Conservation (phyloP, 1,140 invertebrate species). For the Melipona quadrifasciata region DNA sequence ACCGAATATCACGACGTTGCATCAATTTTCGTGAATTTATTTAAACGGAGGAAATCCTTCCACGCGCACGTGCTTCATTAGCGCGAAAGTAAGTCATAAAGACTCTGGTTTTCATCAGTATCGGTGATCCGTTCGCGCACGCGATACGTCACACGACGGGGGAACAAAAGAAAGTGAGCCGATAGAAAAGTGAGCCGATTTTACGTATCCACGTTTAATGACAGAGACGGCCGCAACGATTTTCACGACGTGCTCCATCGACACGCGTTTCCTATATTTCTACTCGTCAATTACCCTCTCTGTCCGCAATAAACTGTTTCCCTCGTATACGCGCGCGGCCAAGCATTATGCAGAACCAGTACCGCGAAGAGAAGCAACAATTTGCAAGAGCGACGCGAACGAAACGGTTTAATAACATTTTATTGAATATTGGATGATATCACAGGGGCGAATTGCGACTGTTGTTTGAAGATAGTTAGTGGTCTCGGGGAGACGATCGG, state of each 20-base stretch:
- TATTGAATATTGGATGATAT: neutral
- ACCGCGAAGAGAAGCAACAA: neutral
- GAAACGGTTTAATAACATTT: neutral
- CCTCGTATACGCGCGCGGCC: conserved; percentile 1
- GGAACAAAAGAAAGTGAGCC: neutral
- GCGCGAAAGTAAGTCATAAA: conserved; percentile 9
- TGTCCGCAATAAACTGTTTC: conserved; percentile 23
- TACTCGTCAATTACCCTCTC: conserved; percentile 23
- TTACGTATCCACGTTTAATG: neutral
- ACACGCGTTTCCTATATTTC: conserved; percentile 19
- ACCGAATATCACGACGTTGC: neutral
- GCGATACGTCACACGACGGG: conserved; percentile 17
- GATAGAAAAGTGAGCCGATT: conserved; percentile 24
- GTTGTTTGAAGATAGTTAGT: neutral
- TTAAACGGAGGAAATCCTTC: neutral
- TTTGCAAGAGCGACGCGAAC: neutral
- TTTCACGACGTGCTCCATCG: neutral
- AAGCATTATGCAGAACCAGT: neutral
- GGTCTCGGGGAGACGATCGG: neutral
- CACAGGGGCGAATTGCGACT: neutral
- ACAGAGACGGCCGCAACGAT: neutral
- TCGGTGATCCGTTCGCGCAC: neutral
- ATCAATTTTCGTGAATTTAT: neutral
- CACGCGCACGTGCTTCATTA: neutral
- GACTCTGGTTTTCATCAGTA: neutral